Percentiles rank a stretch among this genome's conserved stretches.
Conservation (phyloP, 2,797 vertebrate genomes). For the Galagoides demidoff region DNA sequence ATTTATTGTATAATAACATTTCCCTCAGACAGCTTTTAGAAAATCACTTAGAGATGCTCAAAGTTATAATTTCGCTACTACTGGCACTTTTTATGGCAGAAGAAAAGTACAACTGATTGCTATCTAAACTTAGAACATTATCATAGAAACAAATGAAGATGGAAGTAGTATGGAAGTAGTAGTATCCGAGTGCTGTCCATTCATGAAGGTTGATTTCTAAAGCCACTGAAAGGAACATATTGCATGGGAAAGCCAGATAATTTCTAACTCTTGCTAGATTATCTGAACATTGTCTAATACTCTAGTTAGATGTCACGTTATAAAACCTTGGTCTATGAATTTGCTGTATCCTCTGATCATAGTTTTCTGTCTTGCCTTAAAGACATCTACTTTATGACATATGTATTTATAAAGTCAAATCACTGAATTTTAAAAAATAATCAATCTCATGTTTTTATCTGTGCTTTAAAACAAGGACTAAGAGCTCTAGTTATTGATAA, state of each 20-base stretch:
- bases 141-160: neutral
- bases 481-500: neutral
- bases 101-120: neutral
- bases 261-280: neutral
- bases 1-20: neutral
- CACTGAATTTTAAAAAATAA: neutral
- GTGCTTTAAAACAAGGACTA: constrained; percentile 51
- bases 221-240: neutral
- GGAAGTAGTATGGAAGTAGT: neutral
- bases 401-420: neutral
- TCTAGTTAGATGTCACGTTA: neutral
- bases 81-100: neutral
- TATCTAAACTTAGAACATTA: neutral
- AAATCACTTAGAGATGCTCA: neutral
- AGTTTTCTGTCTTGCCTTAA: neutral
- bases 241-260: neutral
- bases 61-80: neutral
- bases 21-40: neutral
- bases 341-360: constrained; percentile 4
- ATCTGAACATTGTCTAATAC: neutral
- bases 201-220: constrained; percentile 26
- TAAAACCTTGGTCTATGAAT: constrained; percentile 17
- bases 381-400: neutral
- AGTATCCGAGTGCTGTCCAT: neutral
- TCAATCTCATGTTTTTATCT: constrained; percentile 31